phyloP scores from a whole-genome alignment of 2,797 vertebrate genomes.

The Pogoniulus pusillus region DNA sequence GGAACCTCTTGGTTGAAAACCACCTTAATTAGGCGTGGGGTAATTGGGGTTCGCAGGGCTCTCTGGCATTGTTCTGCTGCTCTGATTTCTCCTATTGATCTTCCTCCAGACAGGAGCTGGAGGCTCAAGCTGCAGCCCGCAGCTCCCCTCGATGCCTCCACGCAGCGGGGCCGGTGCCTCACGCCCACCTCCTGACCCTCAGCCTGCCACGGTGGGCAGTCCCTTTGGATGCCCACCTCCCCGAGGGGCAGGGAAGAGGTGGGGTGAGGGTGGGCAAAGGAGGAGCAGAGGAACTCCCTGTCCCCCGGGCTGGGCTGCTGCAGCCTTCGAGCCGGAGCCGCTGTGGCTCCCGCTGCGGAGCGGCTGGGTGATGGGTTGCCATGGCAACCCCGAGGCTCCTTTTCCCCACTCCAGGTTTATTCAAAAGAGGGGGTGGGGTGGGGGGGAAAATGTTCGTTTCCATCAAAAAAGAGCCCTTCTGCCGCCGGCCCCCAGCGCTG shows the following conservation, averaged over 20 bases:
- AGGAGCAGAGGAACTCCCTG: too few relatives aligned
- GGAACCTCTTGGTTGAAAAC: slow-evolving; percentile 44
- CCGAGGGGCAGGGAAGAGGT: too few relatives aligned
- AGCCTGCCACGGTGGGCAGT: background rate
- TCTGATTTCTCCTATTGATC: slow-evolving; percentile 57
- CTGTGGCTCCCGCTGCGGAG: slow-evolving; percentile 24
- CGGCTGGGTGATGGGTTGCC: slow-evolving; percentile 50
- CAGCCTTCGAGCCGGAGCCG: background rate
- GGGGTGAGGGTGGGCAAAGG: too few relatives aligned
- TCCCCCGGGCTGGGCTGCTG: rapidly evolving
- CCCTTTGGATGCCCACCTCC: background rate
- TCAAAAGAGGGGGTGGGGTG: too few relatives aligned
- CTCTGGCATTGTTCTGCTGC: background rate
- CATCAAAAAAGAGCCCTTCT: slow-evolving; percentile 45
- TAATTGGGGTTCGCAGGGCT: slow-evolving; percentile 48
- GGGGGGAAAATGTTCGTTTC: slow-evolving; percentile 16
- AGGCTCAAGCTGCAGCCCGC: background rate
- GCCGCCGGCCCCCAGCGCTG: background rate
- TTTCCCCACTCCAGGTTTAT: slow-evolving; percentile 28
- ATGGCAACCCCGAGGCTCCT: slow-evolving; percentile 62
- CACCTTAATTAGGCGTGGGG: slow-evolving; percentile 29
- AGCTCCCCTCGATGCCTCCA: background rate
- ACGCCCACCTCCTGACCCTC: background rate
- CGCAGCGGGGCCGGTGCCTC: background rate
- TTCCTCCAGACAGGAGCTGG: background rate